Conservation (phyloP, 2,113 vertebrate genomes). For the Channa argus region DNA sequence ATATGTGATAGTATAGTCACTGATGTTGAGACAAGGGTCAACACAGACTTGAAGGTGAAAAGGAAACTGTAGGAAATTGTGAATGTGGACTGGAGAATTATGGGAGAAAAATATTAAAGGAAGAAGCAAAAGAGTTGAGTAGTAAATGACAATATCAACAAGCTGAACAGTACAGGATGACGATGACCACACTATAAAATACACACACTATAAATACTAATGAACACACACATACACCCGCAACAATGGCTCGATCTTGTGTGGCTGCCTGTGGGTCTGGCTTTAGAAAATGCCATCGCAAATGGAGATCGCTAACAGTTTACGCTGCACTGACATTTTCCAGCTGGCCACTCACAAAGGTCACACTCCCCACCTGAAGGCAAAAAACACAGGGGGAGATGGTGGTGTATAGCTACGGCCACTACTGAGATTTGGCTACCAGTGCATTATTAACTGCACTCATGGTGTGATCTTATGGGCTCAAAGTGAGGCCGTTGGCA, state of each 20-base stretch:
- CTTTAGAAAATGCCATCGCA: conserved; percentile 75
- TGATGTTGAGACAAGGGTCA: neutral
- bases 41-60: neutral
- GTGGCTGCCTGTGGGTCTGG: conserved; percentile 43
- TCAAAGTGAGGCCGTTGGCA: conserved; percentile 47
- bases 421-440: conserved; percentile 55
- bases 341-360: conserved; percentile 72
- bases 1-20: neutral
- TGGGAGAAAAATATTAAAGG: no score
- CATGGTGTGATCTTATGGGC: conserved; percentile 24
- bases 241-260: conserved; percentile 8
- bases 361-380: conserved; percentile 70
- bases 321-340: conserved; percentile 76
- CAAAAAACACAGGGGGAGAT: conserved; percentile 31
- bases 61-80: no score
- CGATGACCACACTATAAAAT: no score
- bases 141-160: no score
- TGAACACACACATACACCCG: neutral
- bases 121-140: no score
- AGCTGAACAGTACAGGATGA: no score
- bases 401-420: conserved; percentile 30
- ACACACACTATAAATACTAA: conserved; percentile 15
- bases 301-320: conserved; percentile 78
- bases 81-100: no score
- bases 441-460: conserved; percentile 60